These are phyloP conservation scores for Boloria euphrosyne DNA, from an alignment of 2,888 invertebrate genomes.

Conservation along the genomic window DNA sequence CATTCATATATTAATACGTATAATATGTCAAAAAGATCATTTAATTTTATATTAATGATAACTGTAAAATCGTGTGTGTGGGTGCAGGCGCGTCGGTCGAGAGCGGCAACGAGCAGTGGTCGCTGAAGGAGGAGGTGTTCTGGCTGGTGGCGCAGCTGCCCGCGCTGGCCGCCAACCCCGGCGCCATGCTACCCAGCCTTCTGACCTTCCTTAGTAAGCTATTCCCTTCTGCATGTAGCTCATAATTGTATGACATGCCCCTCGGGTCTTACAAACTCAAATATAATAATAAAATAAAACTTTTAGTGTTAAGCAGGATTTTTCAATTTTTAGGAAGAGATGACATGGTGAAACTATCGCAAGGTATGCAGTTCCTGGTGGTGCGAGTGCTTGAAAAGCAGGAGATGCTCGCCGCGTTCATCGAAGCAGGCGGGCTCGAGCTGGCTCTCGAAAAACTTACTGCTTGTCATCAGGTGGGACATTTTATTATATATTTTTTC, in stretches of 20 bases:
- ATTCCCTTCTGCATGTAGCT: too few relatives aligned
- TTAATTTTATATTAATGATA: too few relatives aligned
- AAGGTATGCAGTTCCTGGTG: conserved; percentile 93
- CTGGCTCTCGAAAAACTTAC: conserved; percentile 91
- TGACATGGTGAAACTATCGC: conserved; percentile 84
- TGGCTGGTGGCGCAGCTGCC: conserved; percentile 90
- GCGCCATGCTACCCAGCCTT: conserved; percentile 89
- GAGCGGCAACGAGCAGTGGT: conserved; percentile 83
- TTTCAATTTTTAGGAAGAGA: conserved; percentile 52
- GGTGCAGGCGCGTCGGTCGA: conserved; percentile 47
- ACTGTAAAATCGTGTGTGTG: neutral
- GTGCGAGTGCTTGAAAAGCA: conserved; percentile 90
- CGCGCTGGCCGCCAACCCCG: conserved; percentile 88
- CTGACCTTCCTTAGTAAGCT: conserved; percentile 85
- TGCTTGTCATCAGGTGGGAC: conserved; percentile 83
- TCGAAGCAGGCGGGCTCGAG: conserved; percentile 88
- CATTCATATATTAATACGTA: neutral
- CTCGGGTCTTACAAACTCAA: too few relatives aligned
- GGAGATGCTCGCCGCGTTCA: conserved; percentile 88
- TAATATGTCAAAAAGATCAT: too few relatives aligned
- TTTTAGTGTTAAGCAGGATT: neutral
- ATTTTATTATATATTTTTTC: neutral
- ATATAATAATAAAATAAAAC: too few relatives aligned
- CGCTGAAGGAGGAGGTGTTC: conserved; percentile 94
- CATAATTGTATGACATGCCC: too few relatives aligned